Evolutionary conservation across 2,888 invertebrate genomes (phyloP), one percentile per base, ranked within the genome.

Genomic region (Ennomos erosarius): DNA sequence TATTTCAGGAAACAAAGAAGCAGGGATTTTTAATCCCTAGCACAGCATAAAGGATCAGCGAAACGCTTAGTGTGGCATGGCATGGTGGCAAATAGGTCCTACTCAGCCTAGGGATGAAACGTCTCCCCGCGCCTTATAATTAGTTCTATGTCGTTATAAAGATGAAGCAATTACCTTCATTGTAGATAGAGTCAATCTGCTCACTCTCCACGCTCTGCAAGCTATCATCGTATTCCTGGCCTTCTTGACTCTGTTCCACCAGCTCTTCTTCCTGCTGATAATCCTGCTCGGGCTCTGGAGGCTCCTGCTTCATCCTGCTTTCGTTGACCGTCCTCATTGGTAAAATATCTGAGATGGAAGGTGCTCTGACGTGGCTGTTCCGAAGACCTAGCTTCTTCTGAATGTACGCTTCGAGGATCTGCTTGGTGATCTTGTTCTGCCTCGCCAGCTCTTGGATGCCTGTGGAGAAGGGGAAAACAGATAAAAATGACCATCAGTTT

Each of bases 391-490:
- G 81, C 43, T 94, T 94, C 78, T 95, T 94, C 82, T 96, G 95
- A 65, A 96, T 88, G 77, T 94, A 96, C 60, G 95, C 95, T 77
- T 96, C 95, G 68, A 96, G 93, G 69, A 96, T 96, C 90, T 96
- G 95, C 85, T 95, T 94, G 36, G 96, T 96, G 82, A 96, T 96
- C 84, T 94, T 93, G 91, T 96, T 96, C 93, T 96, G 96, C 65
- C 96, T 90, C 73, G 94, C 95, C 83, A 96, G 84, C 84, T 96
- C 96, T 69, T 93, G 92, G 52, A 83, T 70, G 74, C 83, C 92
- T 92, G 92, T 69, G 88, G 79, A 88, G 88, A 87, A 86, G 79
- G 88, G 90, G 90, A 88, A 81, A 55, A 70, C 85, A 86, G 92
- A 92, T 92, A 92, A 92, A 92, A 92, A 92, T 92, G 92, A 92